Base-by-base conservation (phyloP, 1,140 invertebrate genomes). In the Drepana arcuata region DNA sequence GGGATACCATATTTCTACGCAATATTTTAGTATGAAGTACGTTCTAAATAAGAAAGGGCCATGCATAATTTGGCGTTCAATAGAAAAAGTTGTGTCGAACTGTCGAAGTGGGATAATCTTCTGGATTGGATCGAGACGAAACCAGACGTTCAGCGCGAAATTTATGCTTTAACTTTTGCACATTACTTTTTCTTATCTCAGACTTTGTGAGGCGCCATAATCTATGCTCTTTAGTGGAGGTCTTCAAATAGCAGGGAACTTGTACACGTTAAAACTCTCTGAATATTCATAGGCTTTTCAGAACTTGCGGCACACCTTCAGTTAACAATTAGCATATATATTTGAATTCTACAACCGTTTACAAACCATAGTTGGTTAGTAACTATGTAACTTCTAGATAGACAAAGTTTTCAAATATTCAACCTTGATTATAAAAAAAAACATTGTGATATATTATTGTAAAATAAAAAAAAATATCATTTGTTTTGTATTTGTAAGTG, bases 51-150 rank as follows among this genome's bases (percentile, higher is more conserved):
- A 21, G 4, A 53, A 56, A 55, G 38, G 48, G 53, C 57, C 58
- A 51, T 49, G 51, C 47, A 56, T 55, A 51, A 65, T 48, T 50
- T 31, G 52, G 57, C 55, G 48, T 56, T 61, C 18, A 48, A 56
- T 39, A 39, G 48, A 61, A 59, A 69, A 69, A 67, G 39, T 65
- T 62, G 43, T 47, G 50, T 53, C 30, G 54, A 61, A 63, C 61
- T 72, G 68, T 72, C 68, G 67, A 72, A 70, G 47, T 41, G 39
- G 65, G 62, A 66, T 77, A 68, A 74, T 77, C 72, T 72, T 57
- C 58, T 50, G 58, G 61, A 63, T 65, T 64, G 53, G 56, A 69
- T 67, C 61, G 57, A 59, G 58, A 64, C 62, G 58, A 58, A 58
- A 53, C 47, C 70, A 71, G 68, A 72, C 66, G 63, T 66, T 69